A percentile compares a stretch with the other conserved stretches of the same genome.
Conservation (phyloP, 2,888 invertebrate genomes). For the Ernsta delagoae region DNA sequence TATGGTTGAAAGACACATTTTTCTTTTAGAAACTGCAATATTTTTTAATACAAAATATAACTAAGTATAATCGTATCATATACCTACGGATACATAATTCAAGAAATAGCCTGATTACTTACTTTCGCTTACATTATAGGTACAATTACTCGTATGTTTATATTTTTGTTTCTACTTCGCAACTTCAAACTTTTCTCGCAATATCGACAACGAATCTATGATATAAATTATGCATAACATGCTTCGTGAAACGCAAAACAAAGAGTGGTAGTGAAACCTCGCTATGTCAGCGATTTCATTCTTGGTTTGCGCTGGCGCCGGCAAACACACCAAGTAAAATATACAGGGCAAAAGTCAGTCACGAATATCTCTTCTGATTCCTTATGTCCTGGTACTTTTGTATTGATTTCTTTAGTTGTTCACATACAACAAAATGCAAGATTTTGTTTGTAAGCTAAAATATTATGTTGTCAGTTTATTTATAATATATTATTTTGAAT, state of each 20-base stretch:
- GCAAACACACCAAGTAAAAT: conserved; percentile 68
- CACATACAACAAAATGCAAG: conserved; percentile 14
- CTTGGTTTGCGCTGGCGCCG: conserved; percentile 63
- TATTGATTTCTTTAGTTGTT: conserved; percentile 35
- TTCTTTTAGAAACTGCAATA: background rate
- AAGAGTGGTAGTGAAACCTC: conserved; percentile 45
- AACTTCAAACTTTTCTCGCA: background rate
- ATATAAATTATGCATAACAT: conserved; percentile 44
- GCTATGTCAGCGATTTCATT: conserved; percentile 57
- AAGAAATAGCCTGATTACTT: no score
- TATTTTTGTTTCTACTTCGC: no score
- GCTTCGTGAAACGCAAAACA: conserved; percentile 43
- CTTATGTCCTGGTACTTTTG: conserved; percentile 52
- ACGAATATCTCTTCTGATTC: conserved; percentile 65
- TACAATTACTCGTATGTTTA: no score
- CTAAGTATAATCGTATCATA: no score
- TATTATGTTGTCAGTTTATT: background rate
- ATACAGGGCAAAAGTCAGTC: conserved; percentile 82
- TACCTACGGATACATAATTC: no score
- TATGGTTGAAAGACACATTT: background rate
- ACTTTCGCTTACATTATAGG: no score
- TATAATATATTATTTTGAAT: no score
- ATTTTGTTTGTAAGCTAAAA: conserved; percentile 5
- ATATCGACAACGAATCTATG: conserved; percentile 39
- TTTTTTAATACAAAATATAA: no score